Percentiles rank a stretch among this genome's conserved stretches.
phyloP scores from a whole-genome alignment of 1,140 invertebrate genomes.

The Euura lappo region DNA sequence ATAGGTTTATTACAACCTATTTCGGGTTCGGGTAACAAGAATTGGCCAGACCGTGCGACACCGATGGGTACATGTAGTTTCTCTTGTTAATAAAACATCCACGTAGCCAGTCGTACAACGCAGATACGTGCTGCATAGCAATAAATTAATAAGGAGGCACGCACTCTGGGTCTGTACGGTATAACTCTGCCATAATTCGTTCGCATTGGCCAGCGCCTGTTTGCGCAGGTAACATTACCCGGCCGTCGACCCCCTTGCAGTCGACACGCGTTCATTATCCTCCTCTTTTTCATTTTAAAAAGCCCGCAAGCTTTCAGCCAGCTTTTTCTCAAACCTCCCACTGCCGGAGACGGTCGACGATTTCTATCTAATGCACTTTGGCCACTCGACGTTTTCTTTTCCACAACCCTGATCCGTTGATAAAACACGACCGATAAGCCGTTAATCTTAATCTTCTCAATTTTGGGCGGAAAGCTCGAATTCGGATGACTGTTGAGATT shows the following conservation, averaged over 20 bases:
- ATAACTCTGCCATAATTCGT: background rate
- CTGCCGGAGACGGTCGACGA: too few species aligned
- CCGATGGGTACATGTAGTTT: background rate
- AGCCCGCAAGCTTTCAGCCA: too few species aligned
- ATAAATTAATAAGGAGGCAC: constrained; percentile 12
- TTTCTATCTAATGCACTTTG: too few species aligned
- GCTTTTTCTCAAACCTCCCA: too few species aligned
- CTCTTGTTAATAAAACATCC: constrained; percentile 13
- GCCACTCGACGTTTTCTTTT: too few species aligned
- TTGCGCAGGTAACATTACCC: background rate
- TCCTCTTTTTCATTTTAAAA: too few species aligned
- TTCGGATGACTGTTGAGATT: too few species aligned
- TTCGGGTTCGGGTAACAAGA: background rate
- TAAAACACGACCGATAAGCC: too few species aligned
- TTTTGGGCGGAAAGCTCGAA: too few species aligned
- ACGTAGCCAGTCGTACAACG: background rate
- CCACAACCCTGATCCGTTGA: too few species aligned
- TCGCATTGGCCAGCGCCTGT: background rate
- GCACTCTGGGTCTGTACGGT: background rate
- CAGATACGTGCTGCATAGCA: background rate
- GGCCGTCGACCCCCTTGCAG: background rate
- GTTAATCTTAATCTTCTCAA: too few species aligned
- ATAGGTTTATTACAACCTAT: constrained; percentile 13
- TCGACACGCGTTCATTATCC: too few species aligned
- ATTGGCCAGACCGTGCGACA: background rate